phyloP scores from a whole-genome alignment of 2,797 vertebrate species.

The Simalia tracyae region DNA sequence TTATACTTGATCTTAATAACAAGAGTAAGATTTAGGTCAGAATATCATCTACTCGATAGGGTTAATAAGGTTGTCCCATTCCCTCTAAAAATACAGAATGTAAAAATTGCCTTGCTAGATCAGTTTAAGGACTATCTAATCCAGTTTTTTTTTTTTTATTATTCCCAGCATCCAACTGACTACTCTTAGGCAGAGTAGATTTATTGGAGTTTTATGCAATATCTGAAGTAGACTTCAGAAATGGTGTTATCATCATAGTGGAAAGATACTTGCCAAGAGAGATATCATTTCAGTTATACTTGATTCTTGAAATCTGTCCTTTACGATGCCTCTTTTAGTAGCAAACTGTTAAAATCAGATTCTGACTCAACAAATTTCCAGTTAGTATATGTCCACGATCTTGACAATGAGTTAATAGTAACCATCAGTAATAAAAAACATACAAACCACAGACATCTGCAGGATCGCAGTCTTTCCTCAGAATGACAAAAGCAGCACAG shows the following conservation, averaged over 20 bases:
- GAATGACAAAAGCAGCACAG: not conserved
- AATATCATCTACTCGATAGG: not conserved
- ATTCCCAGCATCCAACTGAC: not conserved
- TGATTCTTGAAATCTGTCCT: not conserved
- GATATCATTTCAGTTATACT: not conserved
- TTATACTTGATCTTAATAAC: not conserved
- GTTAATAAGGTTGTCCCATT: not conserved
- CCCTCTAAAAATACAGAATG: not conserved
- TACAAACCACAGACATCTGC: not conserved
- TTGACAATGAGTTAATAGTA: not conserved
- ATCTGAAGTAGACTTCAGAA: not conserved
- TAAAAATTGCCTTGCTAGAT: not conserved
- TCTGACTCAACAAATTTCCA: not conserved
- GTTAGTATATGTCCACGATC: not conserved
- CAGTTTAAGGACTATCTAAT: not conserved
- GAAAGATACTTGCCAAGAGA: not conserved
- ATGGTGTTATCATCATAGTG: not conserved
- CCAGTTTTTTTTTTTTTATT: too few species aligned
- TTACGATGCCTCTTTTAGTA: not conserved
- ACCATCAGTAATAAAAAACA: not conserved
- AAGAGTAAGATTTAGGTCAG: not conserved
- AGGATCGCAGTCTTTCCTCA: not conserved
- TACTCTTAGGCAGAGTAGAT: not conserved
- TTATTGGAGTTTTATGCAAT: not conserved
- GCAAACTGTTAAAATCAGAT: not conserved